Percentiles rank a stretch among this genome's conserved stretches.
Conservation (phyloP, 2,888 invertebrate species). For the Pandemis corylana region DNA sequence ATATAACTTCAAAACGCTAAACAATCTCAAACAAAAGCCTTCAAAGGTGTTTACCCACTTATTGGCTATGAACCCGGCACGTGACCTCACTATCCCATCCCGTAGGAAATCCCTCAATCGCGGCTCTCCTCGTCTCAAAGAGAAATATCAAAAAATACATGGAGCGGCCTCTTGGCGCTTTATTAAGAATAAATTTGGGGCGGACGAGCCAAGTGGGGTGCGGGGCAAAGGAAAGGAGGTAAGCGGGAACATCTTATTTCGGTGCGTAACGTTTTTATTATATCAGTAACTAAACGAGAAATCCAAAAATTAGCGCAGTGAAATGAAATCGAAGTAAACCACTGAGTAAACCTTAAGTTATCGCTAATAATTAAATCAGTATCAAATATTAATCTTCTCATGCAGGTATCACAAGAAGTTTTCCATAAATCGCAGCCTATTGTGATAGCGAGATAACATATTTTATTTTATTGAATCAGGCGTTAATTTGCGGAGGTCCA, state of each 20-base stretch:
- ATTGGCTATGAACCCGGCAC: conserved; percentile 42
- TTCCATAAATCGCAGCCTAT: too few species aligned
- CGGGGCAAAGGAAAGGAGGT: conserved; percentile 47
- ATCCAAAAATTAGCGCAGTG: too few species aligned
- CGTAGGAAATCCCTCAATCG: conserved; percentile 66
- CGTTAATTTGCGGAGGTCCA: too few species aligned
- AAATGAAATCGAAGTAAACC: too few species aligned
- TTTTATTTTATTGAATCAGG: too few species aligned
- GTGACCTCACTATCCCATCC: conserved; percentile 25
- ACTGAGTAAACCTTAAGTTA: too few species aligned
- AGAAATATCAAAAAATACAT: conserved; percentile 82
- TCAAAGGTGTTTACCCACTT: conserved; percentile 27
- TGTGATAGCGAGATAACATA: too few species aligned
- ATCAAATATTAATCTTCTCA: too few species aligned
- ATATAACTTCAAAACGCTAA: neutral
- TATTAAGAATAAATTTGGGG: conserved; percentile 85
- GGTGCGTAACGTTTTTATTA: too few species aligned
- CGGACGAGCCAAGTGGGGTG: conserved; percentile 54
- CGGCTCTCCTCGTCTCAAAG: conserved; percentile 72
- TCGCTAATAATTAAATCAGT: too few species aligned
- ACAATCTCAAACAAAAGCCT: conserved; percentile 30
- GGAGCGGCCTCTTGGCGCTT: conserved; percentile 76
- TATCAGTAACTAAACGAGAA: too few species aligned
- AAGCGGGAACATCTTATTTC: conserved; percentile 23
- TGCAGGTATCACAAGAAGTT: too few species aligned